Evolutionary conservation across 2,888 invertebrate genomes (phyloP).

Genomic region (Ophion ellenae): DNA sequence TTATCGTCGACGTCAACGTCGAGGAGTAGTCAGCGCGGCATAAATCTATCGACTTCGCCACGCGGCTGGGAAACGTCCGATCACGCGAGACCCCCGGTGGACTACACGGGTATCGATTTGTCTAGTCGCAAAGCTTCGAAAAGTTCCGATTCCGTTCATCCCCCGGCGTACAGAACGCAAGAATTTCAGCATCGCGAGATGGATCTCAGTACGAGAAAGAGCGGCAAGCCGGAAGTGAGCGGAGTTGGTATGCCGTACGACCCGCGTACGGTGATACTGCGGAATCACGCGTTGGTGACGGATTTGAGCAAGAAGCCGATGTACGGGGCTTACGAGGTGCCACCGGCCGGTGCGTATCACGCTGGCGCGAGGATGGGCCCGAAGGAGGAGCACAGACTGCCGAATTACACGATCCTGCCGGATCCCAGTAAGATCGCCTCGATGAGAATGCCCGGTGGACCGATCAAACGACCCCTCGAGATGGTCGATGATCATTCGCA

Average conservation of each 20-base stretch:
- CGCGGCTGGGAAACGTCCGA: conserved; percentile 78
- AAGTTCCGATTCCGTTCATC: conserved; percentile 66
- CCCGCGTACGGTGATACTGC: conserved; percentile 77
- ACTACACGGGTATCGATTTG: conserved; percentile 81
- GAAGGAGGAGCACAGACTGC: conserved; percentile 80
- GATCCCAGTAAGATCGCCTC: conserved; percentile 81
- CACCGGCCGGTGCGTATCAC: conserved; percentile 75
- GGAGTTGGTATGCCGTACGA: conserved; percentile 74
- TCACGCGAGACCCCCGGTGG: conserved; percentile 75
- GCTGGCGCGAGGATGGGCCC: conserved; percentile 68
- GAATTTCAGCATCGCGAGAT: conserved; percentile 81
- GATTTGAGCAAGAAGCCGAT: conserved; percentile 81
- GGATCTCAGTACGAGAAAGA: conserved; percentile 81
- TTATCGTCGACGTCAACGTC: not conserved
- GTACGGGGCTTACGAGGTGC: conserved; percentile 77
- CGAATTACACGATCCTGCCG: conserved; percentile 80
- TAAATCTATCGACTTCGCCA: conserved; percentile 79
- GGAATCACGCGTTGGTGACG: conserved; percentile 80
- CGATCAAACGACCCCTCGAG: conserved; percentile 77
- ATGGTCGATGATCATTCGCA: conserved; percentile 70
- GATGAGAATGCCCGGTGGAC: conserved; percentile 74
- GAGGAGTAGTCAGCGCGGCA: conserved; percentile 73
- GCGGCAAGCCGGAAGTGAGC: conserved; percentile 73
- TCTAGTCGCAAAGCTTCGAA: conserved; percentile 79
- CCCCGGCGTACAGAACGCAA: conserved; percentile 68